Conservation (phyloP, 1,140 invertebrate genomes). For the Reticulitermes speratus region DNA sequence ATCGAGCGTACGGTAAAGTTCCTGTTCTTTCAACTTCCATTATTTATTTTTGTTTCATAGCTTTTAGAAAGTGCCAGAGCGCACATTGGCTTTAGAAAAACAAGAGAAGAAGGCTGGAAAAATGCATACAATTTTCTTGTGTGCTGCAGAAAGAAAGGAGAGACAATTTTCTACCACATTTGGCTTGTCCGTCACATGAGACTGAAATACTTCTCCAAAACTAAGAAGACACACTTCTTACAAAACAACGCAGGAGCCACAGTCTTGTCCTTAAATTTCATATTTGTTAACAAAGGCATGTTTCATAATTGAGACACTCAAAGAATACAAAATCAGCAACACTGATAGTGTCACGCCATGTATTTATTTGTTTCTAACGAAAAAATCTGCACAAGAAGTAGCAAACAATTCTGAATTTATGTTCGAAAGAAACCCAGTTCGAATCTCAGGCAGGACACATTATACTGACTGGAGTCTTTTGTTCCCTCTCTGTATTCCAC, state of each 20-base stretch:
- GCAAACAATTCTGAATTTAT: too few species aligned
- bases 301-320: too few species aligned
- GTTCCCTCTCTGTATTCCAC: too few species aligned
- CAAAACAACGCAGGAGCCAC: neutral
- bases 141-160: constrained; percentile 17
- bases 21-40: neutral
- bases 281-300: too few species aligned
- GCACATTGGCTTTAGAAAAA: neutral
- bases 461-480: too few species aligned
- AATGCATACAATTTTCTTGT: constrained; percentile 31
- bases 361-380: too few species aligned
- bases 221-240: neutral
- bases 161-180: constrained; percentile 35
- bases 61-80: constrained; percentile 12
- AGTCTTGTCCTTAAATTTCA: too few species aligned
- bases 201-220: constrained; percentile 23
- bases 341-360: too few species aligned
- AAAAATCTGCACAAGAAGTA: too few species aligned
- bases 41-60: constrained; percentile 20
- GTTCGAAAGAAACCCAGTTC: too few species aligned
- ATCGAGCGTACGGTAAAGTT: neutral
- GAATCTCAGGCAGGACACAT: too few species aligned
- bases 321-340: too few species aligned
- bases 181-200: constrained; percentile 33
- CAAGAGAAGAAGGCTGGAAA: neutral